These are phyloP conservation scores for Cydia fagiglandana DNA, from an alignment of 1,140 invertebrate species.

Conservation along the genomic window DNA sequence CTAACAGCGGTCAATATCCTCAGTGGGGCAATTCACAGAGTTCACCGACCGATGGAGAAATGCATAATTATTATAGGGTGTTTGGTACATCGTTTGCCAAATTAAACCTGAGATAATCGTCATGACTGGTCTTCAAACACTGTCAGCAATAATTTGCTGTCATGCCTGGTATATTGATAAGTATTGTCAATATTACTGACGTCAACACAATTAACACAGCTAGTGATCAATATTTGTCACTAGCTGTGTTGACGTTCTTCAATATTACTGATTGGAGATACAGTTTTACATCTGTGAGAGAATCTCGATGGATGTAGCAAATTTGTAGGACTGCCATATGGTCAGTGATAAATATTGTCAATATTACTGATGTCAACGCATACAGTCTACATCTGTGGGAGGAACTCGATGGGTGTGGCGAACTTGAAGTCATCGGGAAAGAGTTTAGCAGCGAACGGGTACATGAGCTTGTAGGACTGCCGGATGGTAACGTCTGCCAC, in stretches of 20 bases:
- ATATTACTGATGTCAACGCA: neutral
- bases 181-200: conserved; percentile 42
- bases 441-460: conserved; percentile 93
- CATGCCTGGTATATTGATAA: conserved; percentile 1
- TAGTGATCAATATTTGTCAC: no score
- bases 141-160: neutral
- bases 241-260: no score
- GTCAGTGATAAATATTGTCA: conserved; percentile 3
- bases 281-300: no score
- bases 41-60: neutral
- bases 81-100: no score
- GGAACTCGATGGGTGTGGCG: conserved; percentile 94
- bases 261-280: no score
- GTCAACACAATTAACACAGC: neutral
- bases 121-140: neutral
- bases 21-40: neutral
- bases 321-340: neutral
- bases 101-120: no score
- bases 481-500: conserved; percentile 99
- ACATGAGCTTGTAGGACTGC: conserved; percentile 99
- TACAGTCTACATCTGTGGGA: conserved; percentile 89
- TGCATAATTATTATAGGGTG: neutral
- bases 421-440: conserved; percentile 99
- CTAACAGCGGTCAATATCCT: neutral
- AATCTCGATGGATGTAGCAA: no score